These are phyloP conservation scores for Sphaerophoria taeniata DNA, from an alignment of 2,888 invertebrate species.

Conservation along the genomic window DNA sequence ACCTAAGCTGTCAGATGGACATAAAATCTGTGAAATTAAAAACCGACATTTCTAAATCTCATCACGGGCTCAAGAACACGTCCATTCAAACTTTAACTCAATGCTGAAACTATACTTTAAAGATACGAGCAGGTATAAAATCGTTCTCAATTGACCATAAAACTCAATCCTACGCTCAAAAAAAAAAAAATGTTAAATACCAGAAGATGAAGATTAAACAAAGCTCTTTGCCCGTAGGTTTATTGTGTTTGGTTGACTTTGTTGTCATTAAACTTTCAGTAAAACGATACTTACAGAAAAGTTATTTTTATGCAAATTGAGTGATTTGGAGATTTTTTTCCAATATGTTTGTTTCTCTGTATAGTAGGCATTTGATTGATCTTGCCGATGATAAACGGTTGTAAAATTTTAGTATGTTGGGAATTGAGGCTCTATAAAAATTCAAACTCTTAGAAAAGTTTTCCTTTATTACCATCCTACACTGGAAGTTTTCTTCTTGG, in stretches of 20 bases:
- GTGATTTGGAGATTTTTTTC: constrained; percentile 29
- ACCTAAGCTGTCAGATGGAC: not conserved
- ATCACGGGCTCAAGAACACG: not conserved
- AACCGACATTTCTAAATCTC: not conserved
- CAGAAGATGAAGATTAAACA: constrained; percentile 16
- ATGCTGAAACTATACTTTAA: constrained; percentile 4
- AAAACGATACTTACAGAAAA: constrained; percentile 21
- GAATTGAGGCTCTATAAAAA: not conserved
- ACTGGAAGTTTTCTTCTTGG: not conserved
- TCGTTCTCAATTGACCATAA: constrained; percentile 29
- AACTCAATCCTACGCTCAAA: constrained; percentile 25
- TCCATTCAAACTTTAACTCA: not conserved
- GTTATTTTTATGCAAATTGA: constrained; percentile 28
- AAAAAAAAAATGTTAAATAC: not conserved
- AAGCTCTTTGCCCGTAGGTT: not conserved
- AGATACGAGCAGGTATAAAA: constrained; percentile 19
- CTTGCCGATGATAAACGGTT: not conserved
- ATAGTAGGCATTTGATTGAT: constrained; percentile 12
- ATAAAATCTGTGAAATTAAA: constrained; percentile 5
- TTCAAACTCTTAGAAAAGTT: not conserved
- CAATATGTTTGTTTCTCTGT: not conserved
- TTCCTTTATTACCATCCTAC: constrained; percentile 3
- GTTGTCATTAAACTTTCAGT: constrained; percentile 18
- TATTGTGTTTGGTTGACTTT: not conserved
- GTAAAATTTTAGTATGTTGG: not conserved